phyloP scores from a whole-genome alignment of 2,797 vertebrate genomes.

The Enteromius argenteus region DNA sequence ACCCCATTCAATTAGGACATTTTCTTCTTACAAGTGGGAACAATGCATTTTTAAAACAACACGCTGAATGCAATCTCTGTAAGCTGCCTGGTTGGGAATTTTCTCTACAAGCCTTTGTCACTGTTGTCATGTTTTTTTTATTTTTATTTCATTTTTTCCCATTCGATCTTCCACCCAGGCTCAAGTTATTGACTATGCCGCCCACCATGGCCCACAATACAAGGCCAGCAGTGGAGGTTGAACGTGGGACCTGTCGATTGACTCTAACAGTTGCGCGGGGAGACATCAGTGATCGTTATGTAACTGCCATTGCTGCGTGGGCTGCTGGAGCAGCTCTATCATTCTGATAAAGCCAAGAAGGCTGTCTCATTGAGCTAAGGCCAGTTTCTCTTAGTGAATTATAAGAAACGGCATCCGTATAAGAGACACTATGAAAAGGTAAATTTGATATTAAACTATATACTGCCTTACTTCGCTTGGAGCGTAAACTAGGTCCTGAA shows the following conservation, averaged over 20 bases:
- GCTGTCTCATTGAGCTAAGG: conserved; percentile 6
- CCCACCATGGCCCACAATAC: conserved; percentile 44
- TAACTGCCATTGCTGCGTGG: conserved; percentile 57
- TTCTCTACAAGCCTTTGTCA: conserved; percentile 29
- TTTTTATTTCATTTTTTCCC: background rate
- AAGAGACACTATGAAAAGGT: background rate
- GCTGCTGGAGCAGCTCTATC: conserved; percentile 36
- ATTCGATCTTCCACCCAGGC: conserved; percentile 36
- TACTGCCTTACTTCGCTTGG: background rate
- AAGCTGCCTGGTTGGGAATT: conserved; percentile 17
- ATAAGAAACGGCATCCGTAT: background rate
- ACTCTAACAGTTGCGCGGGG: conserved; percentile 47
- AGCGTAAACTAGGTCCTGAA: background rate
- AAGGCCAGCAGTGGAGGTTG: conserved; percentile 49
- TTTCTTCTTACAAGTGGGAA: conserved; percentile 11
- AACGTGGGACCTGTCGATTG: conserved; percentile 41
- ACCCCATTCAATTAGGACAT: conserved; percentile 1
- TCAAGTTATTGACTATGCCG: conserved; percentile 48
- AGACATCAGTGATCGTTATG: conserved; percentile 57
- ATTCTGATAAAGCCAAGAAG: conserved; percentile 47
- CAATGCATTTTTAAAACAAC: background rate
- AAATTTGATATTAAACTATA: background rate
- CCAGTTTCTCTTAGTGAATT: conserved; percentile 23
- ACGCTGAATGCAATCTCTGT: conserved; percentile 15
- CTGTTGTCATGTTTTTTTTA: conserved; percentile 17